Percentiles rank a stretch among this genome's conserved stretches.
These are phyloP conservation scores for Euwallacea fornicatus DNA, from an alignment of 1,140 invertebrate species.

Conservation along the genomic window DNA sequence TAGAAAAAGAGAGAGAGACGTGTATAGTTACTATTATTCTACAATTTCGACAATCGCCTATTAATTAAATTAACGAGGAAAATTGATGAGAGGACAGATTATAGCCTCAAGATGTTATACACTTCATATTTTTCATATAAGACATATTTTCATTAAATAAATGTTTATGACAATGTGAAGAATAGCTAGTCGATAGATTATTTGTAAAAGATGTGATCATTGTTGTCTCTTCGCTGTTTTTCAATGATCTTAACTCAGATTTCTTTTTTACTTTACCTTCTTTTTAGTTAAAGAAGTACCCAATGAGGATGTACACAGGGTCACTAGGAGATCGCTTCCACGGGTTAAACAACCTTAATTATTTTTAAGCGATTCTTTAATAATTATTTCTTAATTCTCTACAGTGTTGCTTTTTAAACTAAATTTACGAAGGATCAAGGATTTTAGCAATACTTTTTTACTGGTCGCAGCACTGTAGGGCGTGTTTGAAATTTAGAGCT, in stretches of 20 bases:
- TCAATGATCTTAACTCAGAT: background rate
- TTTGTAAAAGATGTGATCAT: slow-evolving; percentile 2
- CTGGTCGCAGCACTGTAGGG: no score
- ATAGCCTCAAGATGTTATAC: slow-evolving; percentile 23
- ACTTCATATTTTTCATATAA: slow-evolving; percentile 38
- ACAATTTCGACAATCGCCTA: slow-evolving; percentile 36
- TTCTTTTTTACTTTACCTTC: background rate
- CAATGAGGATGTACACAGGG: slow-evolving; percentile 39
- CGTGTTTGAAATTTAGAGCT: no score
- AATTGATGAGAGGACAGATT: slow-evolving; percentile 9
- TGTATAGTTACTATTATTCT: slow-evolving; percentile 31
- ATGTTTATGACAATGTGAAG: slow-evolving; percentile 18
- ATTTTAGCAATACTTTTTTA: no score
- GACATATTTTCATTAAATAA: slow-evolving; percentile 36
- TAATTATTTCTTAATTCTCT: no score
- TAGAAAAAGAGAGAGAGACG: slow-evolving; percentile 1
- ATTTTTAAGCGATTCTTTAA: slow-evolving; percentile 23
- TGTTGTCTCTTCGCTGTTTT: slow-evolving; percentile 1
- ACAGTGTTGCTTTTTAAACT: no score
- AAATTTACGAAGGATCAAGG: no score
- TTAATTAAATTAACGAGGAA: slow-evolving; percentile 10
- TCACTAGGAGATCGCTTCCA: slow-evolving; percentile 40
- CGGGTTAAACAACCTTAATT: slow-evolving; percentile 29
- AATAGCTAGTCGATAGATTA: background rate
- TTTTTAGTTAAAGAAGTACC: slow-evolving; percentile 39